A percentile compares a stretch with the other conserved stretches of the same genome.
Evolutionary conservation across 2,888 invertebrate genomes (phyloP).

Genomic region (Neoscelio sp.): DNA sequence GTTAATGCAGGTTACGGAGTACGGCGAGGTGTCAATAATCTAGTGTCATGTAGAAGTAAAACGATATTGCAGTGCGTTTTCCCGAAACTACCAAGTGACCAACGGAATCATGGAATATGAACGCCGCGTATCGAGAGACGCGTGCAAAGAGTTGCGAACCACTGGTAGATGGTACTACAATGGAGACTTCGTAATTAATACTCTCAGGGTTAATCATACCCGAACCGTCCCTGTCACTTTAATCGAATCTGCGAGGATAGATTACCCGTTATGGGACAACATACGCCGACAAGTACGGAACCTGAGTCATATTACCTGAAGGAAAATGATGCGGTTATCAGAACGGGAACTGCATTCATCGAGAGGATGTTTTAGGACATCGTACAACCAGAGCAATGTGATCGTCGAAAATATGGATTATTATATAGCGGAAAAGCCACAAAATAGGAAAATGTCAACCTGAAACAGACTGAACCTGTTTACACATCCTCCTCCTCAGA

Average conservation of each 20-base stretch:
- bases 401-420: constrained; percentile 56
- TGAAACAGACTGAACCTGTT: constrained; percentile 1
- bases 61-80: not conserved
- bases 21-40: not conserved
- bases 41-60: not conserved
- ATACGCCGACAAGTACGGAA: constrained; percentile 3
- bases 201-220: not conserved
- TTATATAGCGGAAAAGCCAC: constrained; percentile 62
- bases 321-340: constrained; percentile 34
- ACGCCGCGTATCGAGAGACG: not conserved
- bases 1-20: constrained; percentile 3
- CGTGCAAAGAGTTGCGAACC: not conserved
- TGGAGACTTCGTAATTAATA: not conserved
- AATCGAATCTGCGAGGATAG: not conserved
- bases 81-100: not conserved
- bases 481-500: constrained; percentile 47
- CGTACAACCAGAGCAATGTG: constrained; percentile 15
- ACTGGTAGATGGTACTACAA: not conserved
- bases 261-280: not conserved
- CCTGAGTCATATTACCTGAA: constrained; percentile 4
- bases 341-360: not conserved
- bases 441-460: not conserved
- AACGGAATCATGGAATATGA: constrained; percentile 13
- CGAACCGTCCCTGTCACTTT: not conserved
- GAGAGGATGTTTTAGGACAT: not conserved